Percentiles rank a stretch among this genome's conserved stretches.
Evolutionary conservation across 1,140 invertebrate genomes (phyloP).

Genomic region (Drosophila pectinifera): DNA sequence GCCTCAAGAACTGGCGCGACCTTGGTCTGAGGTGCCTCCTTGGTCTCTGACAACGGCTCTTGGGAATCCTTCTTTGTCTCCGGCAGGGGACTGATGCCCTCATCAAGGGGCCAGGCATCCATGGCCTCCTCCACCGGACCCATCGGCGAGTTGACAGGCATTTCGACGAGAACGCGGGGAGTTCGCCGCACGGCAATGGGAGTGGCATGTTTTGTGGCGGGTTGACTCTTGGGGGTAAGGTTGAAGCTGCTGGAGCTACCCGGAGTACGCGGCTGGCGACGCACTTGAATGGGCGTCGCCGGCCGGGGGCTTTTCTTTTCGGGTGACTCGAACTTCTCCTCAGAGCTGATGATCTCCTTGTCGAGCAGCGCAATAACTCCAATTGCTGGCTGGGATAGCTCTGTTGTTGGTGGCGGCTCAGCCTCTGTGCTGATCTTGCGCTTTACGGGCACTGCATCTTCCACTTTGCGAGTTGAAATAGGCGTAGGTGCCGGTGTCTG

Average conservation of each 20-base stretch:
- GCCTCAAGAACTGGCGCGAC: constrained; percentile 63
- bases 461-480: neutral
- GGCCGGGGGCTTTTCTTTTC: constrained; percentile 69
- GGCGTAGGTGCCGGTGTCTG: neutral
- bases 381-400: constrained; percentile 34
- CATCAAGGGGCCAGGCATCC: constrained; percentile 83
- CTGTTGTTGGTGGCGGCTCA: constrained; percentile 11
- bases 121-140: constrained; percentile 80
- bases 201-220: constrained; percentile 66
- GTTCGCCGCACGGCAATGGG: constrained; percentile 75
- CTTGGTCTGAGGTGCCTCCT: constrained; percentile 45
- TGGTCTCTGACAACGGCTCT: constrained; percentile 25
- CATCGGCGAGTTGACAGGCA: constrained; percentile 60
- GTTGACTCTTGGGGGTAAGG: constrained; percentile 45
- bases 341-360: constrained; percentile 80
- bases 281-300: constrained; percentile 74
- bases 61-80: constrained; percentile 4
- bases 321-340: constrained; percentile 82
- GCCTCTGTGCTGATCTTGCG: constrained; percentile 44
- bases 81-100: constrained; percentile 32
- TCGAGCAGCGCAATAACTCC: constrained; percentile 53
- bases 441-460: constrained; percentile 20
- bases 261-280: constrained; percentile 71
- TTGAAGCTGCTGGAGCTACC: constrained; percentile 53
- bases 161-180: constrained; percentile 62